phyloP scores from a whole-genome alignment of 2,113 vertebrate species.

The Smithornis capensis region DNA sequence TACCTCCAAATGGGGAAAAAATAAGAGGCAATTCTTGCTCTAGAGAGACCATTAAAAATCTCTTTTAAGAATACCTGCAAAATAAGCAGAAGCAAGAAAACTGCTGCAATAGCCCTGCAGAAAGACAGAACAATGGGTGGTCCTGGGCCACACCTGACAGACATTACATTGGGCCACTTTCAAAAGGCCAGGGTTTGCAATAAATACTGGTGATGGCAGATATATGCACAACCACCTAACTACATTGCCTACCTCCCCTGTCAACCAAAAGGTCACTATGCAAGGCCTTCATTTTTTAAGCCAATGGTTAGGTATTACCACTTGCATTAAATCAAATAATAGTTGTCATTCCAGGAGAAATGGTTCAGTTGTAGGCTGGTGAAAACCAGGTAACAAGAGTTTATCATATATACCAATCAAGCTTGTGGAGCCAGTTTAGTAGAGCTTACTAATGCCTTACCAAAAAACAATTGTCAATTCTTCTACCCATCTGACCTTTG shows the following conservation, averaged over 20 bases:
- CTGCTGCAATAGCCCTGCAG: neutral
- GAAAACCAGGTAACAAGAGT: neutral
- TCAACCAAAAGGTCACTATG: neutral
- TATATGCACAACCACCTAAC: neutral
- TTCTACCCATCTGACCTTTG: neutral
- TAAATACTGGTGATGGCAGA: neutral
- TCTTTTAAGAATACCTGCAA: neutral
- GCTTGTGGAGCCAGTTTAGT: neutral
- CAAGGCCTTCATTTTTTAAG: neutral
- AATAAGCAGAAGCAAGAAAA: neutral
- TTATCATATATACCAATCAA: neutral
- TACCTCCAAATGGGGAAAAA: neutral
- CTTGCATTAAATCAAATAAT: neutral
- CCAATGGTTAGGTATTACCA: neutral
- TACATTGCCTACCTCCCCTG: accelerated
- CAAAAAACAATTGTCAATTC: neutral
- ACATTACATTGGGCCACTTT: neutral
- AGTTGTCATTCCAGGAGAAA: neutral
- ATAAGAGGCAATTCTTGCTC: neutral
- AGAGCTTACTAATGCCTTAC: neutral
- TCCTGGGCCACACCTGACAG: neutral
- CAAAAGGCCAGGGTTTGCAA: neutral
- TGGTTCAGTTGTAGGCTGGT: neutral
- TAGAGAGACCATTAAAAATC: neutral
- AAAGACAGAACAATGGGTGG: neutral